Percentiles rank a stretch among this genome's conserved stretches.
phyloP scores from a whole-genome alignment of 2,888 invertebrate genomes.

The Lordiphosa andalusiaca region DNA sequence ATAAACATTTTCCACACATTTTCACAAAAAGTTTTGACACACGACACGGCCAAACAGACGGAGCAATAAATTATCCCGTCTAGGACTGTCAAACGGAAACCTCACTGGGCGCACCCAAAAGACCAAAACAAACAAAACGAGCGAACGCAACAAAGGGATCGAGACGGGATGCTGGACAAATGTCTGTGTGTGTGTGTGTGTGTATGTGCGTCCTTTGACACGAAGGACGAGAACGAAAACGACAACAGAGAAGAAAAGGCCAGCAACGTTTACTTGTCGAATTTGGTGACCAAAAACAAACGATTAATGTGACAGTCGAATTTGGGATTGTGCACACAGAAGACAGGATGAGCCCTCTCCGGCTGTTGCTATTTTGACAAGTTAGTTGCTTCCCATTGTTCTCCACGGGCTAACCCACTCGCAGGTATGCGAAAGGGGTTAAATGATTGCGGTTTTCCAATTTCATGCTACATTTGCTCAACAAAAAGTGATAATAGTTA shows the following conservation, averaged over 20 bases:
- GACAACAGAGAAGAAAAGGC: conserved; percentile 31
- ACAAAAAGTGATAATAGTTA: conserved; percentile 62
- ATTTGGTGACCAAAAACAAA: conserved; percentile 74
- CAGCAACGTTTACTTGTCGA: conserved; percentile 63
- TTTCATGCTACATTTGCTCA: conserved; percentile 75
- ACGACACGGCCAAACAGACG: conserved; percentile 55
- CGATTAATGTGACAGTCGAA: conserved; percentile 78
- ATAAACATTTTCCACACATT: conserved; percentile 59
- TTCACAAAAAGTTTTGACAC: conserved; percentile 66
- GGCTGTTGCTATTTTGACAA: conserved; percentile 44
- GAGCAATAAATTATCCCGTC: conserved; percentile 65
- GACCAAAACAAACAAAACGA: conserved; percentile 71
- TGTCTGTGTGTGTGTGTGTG: too few relatives aligned
- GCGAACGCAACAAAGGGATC: conserved; percentile 20
- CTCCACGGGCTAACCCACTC: conserved; percentile 52
- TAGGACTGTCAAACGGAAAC: conserved; percentile 49
- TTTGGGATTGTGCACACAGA: conserved; percentile 36
- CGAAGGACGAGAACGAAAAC: conserved; percentile 20
- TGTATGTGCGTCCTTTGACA: conserved; percentile 53
- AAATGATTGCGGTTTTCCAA: conserved; percentile 65
- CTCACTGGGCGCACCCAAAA: conserved; percentile 35
- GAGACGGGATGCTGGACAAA: conserved; percentile 34
- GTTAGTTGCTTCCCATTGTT: conserved; percentile 63
- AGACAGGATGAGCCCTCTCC: conserved; percentile 5
- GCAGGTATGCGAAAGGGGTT: conserved; percentile 51